These are phyloP conservation scores for Mus musculus DNA, from an alignment of 2,113 vertebrate genomes.

Conservation along the genomic window DNA sequence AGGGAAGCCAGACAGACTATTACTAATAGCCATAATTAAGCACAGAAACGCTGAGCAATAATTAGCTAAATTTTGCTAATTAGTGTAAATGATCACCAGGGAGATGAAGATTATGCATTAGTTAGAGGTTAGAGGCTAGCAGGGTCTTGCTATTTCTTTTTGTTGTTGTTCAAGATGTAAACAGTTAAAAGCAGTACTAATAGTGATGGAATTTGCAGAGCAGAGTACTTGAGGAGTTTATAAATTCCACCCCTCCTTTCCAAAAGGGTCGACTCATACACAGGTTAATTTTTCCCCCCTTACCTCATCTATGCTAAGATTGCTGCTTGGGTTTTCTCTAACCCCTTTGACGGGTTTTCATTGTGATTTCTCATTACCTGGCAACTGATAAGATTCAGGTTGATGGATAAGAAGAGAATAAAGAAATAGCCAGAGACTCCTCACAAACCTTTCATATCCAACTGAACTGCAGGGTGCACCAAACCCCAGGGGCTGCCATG, in stretches of 20 bases:
- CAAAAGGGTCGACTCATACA: neutral
- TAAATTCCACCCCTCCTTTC: neutral
- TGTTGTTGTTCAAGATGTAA: slow-evolving; percentile 30
- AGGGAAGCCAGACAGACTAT: slow-evolving; percentile 44
- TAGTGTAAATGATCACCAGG: slow-evolving; percentile 79
- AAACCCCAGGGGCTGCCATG: neutral
- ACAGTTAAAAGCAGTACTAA: slow-evolving; percentile 67
- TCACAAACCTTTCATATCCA: neutral
- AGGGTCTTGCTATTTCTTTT: neutral
- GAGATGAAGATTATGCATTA: slow-evolving; percentile 72
- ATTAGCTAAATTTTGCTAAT: slow-evolving; percentile 82
- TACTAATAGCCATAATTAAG: slow-evolving; percentile 80
- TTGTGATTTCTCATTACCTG: slow-evolving; percentile 56
- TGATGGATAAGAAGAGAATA: slow-evolving; percentile 6
- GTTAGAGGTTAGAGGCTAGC: slow-evolving; percentile 50
- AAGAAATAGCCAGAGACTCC: neutral
- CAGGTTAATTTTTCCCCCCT: slow-evolving; percentile 5
- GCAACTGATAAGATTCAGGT: slow-evolving; percentile 37
- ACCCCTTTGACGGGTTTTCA: neutral
- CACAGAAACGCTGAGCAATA: slow-evolving; percentile 58
- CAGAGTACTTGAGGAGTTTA: neutral
- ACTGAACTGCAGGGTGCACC: neutral
- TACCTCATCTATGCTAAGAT: slow-evolving; percentile 11
- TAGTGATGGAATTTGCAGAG: slow-evolving; percentile 42
- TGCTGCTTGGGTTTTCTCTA: neutral